Evolutionary conservation across 1,140 invertebrate species (phyloP).

Genomic region (Cherax destructor): DNA sequence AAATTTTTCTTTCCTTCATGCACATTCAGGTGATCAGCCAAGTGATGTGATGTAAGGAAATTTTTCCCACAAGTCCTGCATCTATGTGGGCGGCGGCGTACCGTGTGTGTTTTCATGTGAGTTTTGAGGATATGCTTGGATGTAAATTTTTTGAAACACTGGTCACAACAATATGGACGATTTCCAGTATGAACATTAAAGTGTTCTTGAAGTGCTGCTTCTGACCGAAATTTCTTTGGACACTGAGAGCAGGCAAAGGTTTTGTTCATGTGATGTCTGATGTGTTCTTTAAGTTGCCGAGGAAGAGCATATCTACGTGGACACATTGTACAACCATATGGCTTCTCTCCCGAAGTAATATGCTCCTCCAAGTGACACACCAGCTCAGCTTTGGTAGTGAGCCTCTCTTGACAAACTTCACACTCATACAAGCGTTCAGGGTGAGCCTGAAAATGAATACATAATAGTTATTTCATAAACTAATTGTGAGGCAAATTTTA

Average conservation of each 20-base stretch:
- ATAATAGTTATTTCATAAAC: too few species aligned
- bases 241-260: conserved; percentile 68
- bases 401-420: conserved; percentile 82
- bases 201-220: conserved; percentile 79
- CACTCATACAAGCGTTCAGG: conserved; percentile 81
- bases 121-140: conserved; percentile 86
- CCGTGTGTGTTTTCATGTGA: conserved; percentile 85
- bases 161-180: conserved; percentile 81
- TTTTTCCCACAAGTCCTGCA: conserved; percentile 83
- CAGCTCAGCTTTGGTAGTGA: conserved; percentile 81
- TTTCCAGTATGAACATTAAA: conserved; percentile 83
- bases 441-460: conserved; percentile 59
- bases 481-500: too few species aligned
- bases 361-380: conserved; percentile 82
- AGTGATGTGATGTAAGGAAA: conserved; percentile 85
- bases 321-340: conserved; percentile 82
- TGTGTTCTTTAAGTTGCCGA: conserved; percentile 80
- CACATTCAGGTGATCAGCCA: conserved; percentile 71
- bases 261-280: conserved; percentile 70
- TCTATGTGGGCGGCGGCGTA: conserved; percentile 82
- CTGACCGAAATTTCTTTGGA: conserved; percentile 81
- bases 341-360: conserved; percentile 79
- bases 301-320: conserved; percentile 81
- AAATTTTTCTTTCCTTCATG: conserved; percentile 74
- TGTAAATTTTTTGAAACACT: conserved; percentile 84